Percentiles rank a stretch among this genome's conserved stretches.
Conservation (phyloP, 2,888 invertebrate genomes). For the Thymelicus sylvestris region DNA sequence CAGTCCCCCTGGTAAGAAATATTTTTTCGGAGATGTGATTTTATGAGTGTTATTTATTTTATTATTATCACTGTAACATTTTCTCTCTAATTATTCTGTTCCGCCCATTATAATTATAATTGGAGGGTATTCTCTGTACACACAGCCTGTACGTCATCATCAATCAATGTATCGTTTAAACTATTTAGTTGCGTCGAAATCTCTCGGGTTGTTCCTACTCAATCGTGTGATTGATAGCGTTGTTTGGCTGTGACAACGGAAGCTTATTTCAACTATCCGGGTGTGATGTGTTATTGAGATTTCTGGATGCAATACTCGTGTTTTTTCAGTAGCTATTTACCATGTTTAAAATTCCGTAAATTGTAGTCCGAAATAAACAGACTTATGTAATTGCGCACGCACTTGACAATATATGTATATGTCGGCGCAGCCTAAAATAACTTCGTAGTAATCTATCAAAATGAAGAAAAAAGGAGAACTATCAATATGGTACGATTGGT, state of each 20-base stretch:
- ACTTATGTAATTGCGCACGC: background rate
- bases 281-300: conserved; percentile 25
- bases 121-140: background rate
- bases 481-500: too few species aligned
- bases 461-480: too few species aligned
- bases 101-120: background rate
- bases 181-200: conserved; percentile 32
- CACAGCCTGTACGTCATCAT: conserved; percentile 17
- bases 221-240: conserved; percentile 34
- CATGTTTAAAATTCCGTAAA: background rate
- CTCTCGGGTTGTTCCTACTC: conserved; percentile 32
- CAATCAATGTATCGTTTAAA: conserved; percentile 36
- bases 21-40: too few species aligned
- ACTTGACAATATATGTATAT: too few species aligned
- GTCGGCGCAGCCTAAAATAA: too few species aligned
- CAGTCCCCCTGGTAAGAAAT: too few species aligned
- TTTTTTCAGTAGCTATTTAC: background rate
- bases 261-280: conserved; percentile 19
- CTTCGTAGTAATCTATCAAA: too few species aligned
- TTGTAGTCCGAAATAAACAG: background rate
- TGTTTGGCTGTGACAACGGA: conserved; percentile 34
- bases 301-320: conserved; percentile 10
- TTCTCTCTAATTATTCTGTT: background rate
- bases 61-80: background rate
- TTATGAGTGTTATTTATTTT: too few species aligned